phyloP scores from a whole-genome alignment of 2,797 vertebrate species.

The Phyllotis vaccarum region DNA sequence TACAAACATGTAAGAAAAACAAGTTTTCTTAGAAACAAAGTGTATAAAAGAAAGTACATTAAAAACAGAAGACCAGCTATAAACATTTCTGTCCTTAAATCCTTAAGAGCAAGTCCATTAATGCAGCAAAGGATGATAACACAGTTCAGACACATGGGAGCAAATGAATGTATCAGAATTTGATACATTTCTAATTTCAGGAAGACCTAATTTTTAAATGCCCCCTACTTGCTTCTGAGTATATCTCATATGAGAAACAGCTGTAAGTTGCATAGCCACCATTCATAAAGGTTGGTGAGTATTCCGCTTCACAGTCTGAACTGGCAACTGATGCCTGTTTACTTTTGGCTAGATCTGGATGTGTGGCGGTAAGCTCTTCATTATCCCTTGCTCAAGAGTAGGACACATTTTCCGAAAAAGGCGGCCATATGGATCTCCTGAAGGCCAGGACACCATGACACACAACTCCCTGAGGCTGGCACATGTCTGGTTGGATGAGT shows the following conservation, averaged over 20 bases:
- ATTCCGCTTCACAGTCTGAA: rapidly evolving
- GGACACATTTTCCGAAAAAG: conserved; percentile 98
- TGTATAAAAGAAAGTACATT: background rate
- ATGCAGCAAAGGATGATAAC: background rate
- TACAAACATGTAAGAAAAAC: background rate
- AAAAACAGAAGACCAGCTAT: background rate
- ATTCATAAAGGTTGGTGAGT: background rate
- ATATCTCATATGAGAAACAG: background rate
- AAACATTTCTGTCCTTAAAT: background rate
- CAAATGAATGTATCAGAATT: background rate
- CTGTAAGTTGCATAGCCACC: background rate
- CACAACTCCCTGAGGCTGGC: conserved; percentile 96
- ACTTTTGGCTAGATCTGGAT: conserved; percentile 94
- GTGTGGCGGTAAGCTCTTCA: conserved; percentile 96
- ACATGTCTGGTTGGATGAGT: conserved; percentile 98
- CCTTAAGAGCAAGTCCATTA: background rate
- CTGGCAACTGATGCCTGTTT: background rate
- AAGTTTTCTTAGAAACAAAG: background rate
- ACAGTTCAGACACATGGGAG: background rate
- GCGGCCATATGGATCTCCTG: conserved; percentile 96
- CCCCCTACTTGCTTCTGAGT: background rate
- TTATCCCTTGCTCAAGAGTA: conserved; percentile 97
- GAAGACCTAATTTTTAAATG: background rate
- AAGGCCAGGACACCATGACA: conserved; percentile 98
- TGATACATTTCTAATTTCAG: background rate